phyloP scores from a whole-genome alignment of 2,113 vertebrate species.

The Ascaphus truei region DNA sequence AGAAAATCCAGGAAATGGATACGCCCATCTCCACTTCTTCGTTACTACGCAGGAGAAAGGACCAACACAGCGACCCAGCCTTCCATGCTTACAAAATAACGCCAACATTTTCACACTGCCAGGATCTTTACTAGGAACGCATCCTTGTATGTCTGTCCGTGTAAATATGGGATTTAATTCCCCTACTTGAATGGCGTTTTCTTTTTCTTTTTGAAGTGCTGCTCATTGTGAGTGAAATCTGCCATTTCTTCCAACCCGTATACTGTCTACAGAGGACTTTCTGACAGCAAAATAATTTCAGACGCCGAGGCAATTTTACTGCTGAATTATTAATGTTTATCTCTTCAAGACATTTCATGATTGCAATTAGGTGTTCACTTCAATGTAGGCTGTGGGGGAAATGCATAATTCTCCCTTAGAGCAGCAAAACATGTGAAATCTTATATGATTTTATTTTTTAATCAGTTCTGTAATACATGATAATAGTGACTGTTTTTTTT shows the following conservation, averaged over 20 bases:
- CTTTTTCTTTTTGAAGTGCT: background rate
- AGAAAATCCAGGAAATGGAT: no score
- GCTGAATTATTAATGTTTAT: conserved; percentile 25
- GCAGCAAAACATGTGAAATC: no score
- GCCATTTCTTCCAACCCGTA: background rate
- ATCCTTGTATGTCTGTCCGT: background rate
- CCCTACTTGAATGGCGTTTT: background rate
- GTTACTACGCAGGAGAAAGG: no score
- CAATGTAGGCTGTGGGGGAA: background rate
- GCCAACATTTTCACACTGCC: background rate
- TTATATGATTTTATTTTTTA: no score
- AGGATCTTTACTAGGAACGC: background rate
- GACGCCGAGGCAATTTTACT: background rate
- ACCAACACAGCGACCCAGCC: no score
- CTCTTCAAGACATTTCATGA: conserved; percentile 17
- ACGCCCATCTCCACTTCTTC: no score
- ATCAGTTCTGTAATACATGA: no score
- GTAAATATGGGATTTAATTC: background rate
- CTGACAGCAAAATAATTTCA: background rate
- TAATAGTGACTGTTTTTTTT: no score
- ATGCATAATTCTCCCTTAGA: no score
- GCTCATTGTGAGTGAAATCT: background rate
- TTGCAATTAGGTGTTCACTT: conserved; percentile 21
- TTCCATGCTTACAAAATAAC: no score
- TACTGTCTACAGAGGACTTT: background rate